These are phyloP conservation scores for Larimichthys crocea DNA, from an alignment of 2,113 vertebrate species.

Conservation along the genomic window DNA sequence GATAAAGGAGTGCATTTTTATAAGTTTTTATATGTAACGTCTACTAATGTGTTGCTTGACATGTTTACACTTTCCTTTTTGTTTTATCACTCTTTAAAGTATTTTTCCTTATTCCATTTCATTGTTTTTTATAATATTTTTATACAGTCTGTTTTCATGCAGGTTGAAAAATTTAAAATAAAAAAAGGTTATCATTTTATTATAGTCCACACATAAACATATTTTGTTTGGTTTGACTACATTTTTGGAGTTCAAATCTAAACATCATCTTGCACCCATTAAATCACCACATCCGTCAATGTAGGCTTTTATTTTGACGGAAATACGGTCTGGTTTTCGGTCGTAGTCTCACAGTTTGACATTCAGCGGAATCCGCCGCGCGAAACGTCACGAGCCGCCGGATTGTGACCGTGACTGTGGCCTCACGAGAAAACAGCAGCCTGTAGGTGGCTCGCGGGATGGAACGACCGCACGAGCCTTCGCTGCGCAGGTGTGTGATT, in stretches of 20 bases:
- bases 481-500: conserved; percentile 25
- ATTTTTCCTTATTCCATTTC: too few species aligned
- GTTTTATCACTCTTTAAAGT: too few species aligned
- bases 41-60: too few species aligned
- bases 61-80: too few species aligned
- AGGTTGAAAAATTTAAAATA: too few species aligned
- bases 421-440: conserved; percentile 28
- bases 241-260: not conserved
- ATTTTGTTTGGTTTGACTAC: not conserved
- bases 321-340: not conserved
- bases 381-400: conserved; percentile 18
- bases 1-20: too few species aligned
- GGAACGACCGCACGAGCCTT: conserved; percentile 4
- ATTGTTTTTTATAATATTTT: too few species aligned
- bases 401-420: not conserved
- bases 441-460: conserved; percentile 9
- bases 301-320: conserved; percentile 12
- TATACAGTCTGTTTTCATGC: too few species aligned
- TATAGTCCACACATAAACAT: not conserved
- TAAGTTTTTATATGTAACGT: too few species aligned
- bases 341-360: not conserved
- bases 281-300: too few species aligned
- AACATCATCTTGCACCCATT: not conserved
- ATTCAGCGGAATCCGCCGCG: conserved; percentile 5
- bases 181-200: too few species aligned